These are phyloP conservation scores for Drosophila histrio DNA, from an alignment of 2,888 invertebrate genomes.

Conservation along the genomic window DNA sequence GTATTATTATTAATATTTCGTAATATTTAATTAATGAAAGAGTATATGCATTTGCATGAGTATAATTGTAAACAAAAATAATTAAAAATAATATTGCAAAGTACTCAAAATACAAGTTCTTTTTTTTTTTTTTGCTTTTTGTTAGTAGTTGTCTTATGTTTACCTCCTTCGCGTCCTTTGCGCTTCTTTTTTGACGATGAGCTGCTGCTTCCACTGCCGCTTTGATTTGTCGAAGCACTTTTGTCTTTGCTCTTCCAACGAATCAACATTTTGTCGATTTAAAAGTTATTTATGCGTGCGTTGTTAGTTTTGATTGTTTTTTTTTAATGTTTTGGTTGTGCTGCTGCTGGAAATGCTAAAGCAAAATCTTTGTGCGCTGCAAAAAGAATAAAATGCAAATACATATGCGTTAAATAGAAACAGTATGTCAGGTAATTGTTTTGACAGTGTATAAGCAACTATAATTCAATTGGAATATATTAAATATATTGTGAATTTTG, in stretches of 20 bases:
- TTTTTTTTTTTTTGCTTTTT: neutral
- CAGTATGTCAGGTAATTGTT: too few relatives aligned
- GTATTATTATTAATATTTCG: neutral
- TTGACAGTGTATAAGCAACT: too few relatives aligned
- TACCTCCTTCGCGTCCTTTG: constrained; percentile 93
- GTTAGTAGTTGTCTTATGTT: constrained; percentile 60
- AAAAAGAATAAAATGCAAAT: neutral
- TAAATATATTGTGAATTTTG: too few relatives aligned
- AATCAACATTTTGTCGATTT: constrained; percentile 87
- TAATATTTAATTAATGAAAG: neutral
- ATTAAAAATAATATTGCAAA: neutral
- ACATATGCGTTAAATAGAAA: too few relatives aligned
- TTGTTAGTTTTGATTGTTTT: constrained; percentile 11
- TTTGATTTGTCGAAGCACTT: constrained; percentile 88
- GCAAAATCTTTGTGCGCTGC: constrained; percentile 14
- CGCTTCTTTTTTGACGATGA: constrained; percentile 91
- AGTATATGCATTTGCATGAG: too few relatives aligned
- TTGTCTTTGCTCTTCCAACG: constrained; percentile 95
- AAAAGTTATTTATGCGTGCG: neutral
- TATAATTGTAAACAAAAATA: too few relatives aligned
- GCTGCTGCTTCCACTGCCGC: constrained; percentile 84
- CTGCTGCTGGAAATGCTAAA: neutral
- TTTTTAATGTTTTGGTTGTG: constrained; percentile 4
- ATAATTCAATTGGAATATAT: too few relatives aligned
- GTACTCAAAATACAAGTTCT: neutral